Percentiles rank a stretch among this genome's conserved stretches.
These are phyloP conservation scores for Endotricha flammealis DNA, from an alignment of 2,888 invertebrate species.

Conservation along the genomic window DNA sequence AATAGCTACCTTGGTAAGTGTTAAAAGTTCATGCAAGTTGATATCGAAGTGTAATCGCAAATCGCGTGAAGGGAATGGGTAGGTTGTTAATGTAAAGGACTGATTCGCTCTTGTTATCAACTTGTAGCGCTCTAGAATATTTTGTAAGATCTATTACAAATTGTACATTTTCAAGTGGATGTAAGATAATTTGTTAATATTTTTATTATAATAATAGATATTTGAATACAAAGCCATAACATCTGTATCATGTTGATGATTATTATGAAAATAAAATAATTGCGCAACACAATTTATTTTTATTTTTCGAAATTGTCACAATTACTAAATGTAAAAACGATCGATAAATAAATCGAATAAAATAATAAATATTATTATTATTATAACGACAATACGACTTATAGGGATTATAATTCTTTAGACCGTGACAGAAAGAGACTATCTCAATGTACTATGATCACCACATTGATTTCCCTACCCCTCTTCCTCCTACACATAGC, in stretches of 20 bases:
- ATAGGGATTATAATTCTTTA: no score
- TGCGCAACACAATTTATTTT: constrained; percentile 33
- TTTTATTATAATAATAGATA: constrained; percentile 75
- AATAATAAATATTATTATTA: no score
- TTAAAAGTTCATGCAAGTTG: constrained; percentile 45
- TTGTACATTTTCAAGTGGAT: constrained; percentile 76
- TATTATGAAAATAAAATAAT: constrained; percentile 72
- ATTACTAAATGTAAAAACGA: no score
- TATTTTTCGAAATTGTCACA: no score
- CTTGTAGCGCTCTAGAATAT: constrained; percentile 56
- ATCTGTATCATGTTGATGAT: constrained; percentile 77
- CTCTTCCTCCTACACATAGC: no score
- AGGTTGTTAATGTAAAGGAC: not conserved
- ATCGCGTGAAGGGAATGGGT: constrained; percentile 10
- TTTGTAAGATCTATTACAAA: constrained; percentile 72
- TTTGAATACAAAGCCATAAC: constrained; percentile 77
- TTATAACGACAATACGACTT: no score
- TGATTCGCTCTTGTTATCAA: constrained; percentile 30
- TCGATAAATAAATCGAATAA: no score
- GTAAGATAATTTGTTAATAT: constrained; percentile 78
- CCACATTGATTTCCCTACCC: no score
- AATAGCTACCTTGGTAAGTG: constrained; percentile 54
- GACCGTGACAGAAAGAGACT: no score
- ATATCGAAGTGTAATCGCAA: constrained; percentile 29
- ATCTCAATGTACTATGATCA: no score